Conservation (phyloP, 2,888 invertebrate species). For the Erpobdella octoculata region DNA sequence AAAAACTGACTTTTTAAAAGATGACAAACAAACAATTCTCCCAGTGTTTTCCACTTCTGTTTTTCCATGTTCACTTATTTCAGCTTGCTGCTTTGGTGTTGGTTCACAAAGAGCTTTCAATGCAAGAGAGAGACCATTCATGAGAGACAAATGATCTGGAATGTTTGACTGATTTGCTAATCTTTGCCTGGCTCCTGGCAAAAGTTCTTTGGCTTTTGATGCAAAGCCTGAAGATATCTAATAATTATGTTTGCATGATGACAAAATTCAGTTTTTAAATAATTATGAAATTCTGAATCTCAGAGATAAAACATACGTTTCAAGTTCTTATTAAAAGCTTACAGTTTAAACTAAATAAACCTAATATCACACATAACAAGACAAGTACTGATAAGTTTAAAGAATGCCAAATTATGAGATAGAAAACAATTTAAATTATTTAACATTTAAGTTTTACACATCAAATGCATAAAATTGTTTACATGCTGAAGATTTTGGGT, state of each 20-base stretch:
- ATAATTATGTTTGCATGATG: too few relatives aligned
- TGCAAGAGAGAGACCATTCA: slow-evolving; percentile 11
- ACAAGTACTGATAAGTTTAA: background rate
- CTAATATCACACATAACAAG: background rate
- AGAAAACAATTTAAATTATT: background rate
- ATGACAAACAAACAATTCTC: slow-evolving; percentile 81
- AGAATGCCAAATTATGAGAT: background rate
- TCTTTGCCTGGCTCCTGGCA: background rate
- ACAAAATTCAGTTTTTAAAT: background rate
- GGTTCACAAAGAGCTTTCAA: background rate
- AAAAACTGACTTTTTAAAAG: slow-evolving; percentile 60
- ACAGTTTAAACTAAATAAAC: background rate
- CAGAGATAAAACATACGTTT: background rate
- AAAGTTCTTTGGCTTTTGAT: slow-evolving; percentile 15
- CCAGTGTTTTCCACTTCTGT: slow-evolving; percentile 60
- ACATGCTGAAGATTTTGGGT: slow-evolving; percentile 82
- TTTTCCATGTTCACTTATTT: background rate
- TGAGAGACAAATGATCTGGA: background rate
- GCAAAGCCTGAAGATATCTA: slow-evolving; percentile 17
- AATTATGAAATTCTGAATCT: background rate
- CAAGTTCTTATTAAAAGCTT: too few relatives aligned
- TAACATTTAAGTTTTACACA: slow-evolving; percentile 49
- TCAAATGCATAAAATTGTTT: too few relatives aligned
- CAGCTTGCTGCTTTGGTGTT: background rate
- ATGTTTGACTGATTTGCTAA: background rate